Conservation (phyloP, 2,797 vertebrate species). For the Sardinella longiceps region DNA sequence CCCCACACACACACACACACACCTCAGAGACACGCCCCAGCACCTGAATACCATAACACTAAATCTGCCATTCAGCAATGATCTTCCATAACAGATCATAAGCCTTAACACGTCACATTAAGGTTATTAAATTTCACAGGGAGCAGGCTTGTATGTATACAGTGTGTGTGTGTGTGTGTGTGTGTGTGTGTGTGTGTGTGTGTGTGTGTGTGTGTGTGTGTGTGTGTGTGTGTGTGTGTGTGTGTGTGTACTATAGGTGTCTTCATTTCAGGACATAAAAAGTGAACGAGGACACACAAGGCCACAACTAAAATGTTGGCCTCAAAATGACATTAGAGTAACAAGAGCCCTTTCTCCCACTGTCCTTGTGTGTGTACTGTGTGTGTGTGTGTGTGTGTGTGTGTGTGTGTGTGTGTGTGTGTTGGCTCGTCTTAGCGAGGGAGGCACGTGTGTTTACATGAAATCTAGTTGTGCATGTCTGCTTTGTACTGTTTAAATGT, state of each 20-base stretch:
- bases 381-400: not conserved
- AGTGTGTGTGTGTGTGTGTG: slow-evolving; percentile 16
- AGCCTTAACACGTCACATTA: slow-evolving; percentile 45
- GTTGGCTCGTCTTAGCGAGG: not conserved
- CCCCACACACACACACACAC: not conserved
- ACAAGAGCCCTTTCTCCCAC: no score
- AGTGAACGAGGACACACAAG: not conserved
- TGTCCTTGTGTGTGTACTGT: not conserved
- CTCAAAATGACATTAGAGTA: not conserved
- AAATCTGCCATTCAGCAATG: not conserved
- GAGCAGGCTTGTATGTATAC: not conserved
- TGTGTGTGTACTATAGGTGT: not conserved
- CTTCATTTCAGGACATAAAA: not conserved
- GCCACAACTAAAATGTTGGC: not conserved
- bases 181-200: not conserved
- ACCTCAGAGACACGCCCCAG: not conserved
- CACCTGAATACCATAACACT: not conserved
- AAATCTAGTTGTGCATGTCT: not conserved
- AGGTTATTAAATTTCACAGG: slow-evolving; percentile 54
- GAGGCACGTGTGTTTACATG: not conserved
- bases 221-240: slow-evolving; percentile 20
- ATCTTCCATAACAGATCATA: no score
- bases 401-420: not conserved
- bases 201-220: slow-evolving; percentile 12
- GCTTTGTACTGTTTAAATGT: not conserved